Evolutionary conservation across 2,888 invertebrate species (phyloP), one percentile per base, ranked within the genome.

Genomic region (Brachyptera putata): DNA sequence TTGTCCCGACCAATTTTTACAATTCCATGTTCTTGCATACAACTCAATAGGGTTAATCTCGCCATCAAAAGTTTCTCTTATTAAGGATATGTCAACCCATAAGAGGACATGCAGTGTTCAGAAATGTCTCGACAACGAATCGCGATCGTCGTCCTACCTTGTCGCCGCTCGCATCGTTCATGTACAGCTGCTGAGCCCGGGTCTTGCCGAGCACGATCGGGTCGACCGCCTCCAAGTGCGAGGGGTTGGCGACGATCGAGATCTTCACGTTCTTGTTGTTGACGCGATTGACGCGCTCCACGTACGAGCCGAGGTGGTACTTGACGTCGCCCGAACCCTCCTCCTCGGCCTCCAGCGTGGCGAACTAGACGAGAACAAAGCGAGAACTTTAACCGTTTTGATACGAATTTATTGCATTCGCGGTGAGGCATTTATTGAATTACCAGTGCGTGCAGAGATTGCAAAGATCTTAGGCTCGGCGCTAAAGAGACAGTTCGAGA

Each of bases 231-330:
- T 95, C 95, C 75, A 96, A 80, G 73, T 96, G 95, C 9, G 94
- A 94, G n/a, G 95, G 95, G 77, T 96, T 96, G 16, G 93, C 92
- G 63, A 92, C 90, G 68, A 96, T 89, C 25, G 94, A 88, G 68
- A 96, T 79, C 67, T 88, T 88, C 68, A 93, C 85, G 66, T 84
- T 82, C 72, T 85, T 88, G 75, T 89, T 85, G 63, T 89, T 91
- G 49, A 86, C 81, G 24, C 89, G 80, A 69, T 87, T 87, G 68
- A 91, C 80, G 25, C 90, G 83, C 70, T 91, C 91, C 70, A 91
- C 89, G 70, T 85, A 89, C 60, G 92, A 91, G 57, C 94, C 95
- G 71, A 95, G 79, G 76, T 95, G 95, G 76, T 95, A 93, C 74
- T 95, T 95, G 0, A 95, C 91, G 76, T 95, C 95, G 57, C 95